Conservation (phyloP, 2,113 vertebrate genomes). For the Podiceps cristatus region DNA sequence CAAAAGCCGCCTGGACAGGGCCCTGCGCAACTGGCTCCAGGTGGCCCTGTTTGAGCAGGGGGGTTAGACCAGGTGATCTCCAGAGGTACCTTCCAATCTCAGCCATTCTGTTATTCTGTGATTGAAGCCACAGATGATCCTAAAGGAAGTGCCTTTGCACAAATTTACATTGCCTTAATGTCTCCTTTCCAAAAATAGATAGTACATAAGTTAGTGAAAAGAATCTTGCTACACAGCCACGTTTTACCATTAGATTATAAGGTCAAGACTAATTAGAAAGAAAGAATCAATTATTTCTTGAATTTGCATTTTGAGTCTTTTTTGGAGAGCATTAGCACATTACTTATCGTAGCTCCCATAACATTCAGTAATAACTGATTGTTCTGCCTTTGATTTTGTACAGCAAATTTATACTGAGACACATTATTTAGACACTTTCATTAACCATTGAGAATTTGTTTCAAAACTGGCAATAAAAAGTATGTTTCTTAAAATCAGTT, state of each 20-base stretch:
- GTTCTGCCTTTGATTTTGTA: not conserved
- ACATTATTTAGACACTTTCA: conserved; percentile 7
- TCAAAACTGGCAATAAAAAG: not conserved
- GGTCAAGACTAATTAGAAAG: not conserved
- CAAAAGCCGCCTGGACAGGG: not conserved
- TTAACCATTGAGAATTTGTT: not conserved
- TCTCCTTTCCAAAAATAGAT: not conserved
- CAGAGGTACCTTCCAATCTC: not conserved
- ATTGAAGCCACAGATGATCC: not conserved
- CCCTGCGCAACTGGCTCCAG: fast-evolving
- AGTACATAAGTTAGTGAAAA: not conserved
- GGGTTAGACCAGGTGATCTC: not conserved
- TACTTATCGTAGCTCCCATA: not conserved
- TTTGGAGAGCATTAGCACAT: not conserved
- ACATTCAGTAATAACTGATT: not conserved
- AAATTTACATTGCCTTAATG: not conserved
- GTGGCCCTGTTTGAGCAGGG: not conserved
- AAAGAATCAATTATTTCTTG: not conserved
- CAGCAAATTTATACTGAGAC: not conserved
- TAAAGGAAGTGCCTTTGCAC: not conserved
- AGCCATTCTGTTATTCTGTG: not conserved
- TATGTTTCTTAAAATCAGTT: not conserved
- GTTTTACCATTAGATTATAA: not conserved
- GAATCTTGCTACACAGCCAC: not conserved
- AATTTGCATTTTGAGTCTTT: not conserved